Percentiles rank a stretch among this genome's conserved stretches.
phyloP scores from a whole-genome alignment of 2,888 invertebrate species.

The Phragmatobia fuliginosa region DNA sequence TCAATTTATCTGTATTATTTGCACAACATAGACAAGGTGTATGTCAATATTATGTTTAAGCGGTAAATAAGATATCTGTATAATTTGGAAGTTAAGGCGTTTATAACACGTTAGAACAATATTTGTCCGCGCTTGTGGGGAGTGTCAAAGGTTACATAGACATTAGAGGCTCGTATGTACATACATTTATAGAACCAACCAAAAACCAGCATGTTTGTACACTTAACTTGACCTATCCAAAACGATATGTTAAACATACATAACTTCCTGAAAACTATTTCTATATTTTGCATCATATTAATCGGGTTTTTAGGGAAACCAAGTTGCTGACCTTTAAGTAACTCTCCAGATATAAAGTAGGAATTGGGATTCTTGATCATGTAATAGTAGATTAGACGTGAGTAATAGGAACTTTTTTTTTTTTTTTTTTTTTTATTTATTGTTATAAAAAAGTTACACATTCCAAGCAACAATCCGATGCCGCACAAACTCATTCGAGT shows the following conservation, averaged over 20 bases:
- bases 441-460: too few relatives aligned
- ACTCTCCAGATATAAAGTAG: too few relatives aligned
- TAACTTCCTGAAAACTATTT: neutral
- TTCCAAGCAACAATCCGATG: too few relatives aligned
- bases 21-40: constrained; percentile 15
- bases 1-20: neutral
- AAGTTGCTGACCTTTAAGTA: too few relatives aligned
- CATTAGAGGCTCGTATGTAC: constrained; percentile 5
- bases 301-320: too few relatives aligned
- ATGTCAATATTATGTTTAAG: constrained; percentile 21
- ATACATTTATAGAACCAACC: neutral
- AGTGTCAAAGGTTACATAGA: constrained; percentile 23
- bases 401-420: too few relatives aligned
- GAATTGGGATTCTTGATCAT: too few relatives aligned
- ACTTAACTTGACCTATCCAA: neutral
- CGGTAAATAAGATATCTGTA: constrained; percentile 28
- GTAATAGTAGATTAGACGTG: too few relatives aligned
- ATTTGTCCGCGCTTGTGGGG: constrained; percentile 33
- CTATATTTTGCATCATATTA: too few relatives aligned
- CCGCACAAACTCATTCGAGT: too few relatives aligned
- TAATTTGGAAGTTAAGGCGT: constrained; percentile 30
- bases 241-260: neutral
- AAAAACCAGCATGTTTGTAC: neutral
- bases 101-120: constrained; percentile 41
- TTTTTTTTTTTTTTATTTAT: too few relatives aligned